Base-by-base conservation (phyloP, 2,888 invertebrate genomes). In the Griposia aprilina region DNA sequence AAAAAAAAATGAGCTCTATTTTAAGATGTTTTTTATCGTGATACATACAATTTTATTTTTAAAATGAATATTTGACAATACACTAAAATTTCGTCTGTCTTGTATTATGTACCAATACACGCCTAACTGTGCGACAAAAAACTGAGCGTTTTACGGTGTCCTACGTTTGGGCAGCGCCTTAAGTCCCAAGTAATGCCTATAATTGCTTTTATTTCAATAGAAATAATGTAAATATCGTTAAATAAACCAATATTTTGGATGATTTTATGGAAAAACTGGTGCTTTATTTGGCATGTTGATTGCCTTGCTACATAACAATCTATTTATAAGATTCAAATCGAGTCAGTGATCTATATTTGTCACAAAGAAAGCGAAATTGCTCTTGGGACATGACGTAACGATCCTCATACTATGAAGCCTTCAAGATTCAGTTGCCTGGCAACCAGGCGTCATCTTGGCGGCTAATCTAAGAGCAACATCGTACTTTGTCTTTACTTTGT, bases 341-440 rank as follows among this genome's bases (percentile, higher is more conserved):
- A 76, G 62, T 71, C 50, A 30, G 1, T 60, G 8, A 67, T 57
- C 66, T 68, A 76, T 71, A 71, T 81, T 26, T 36, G 62, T 62
- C 77, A 77, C 81, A 81, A 82, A 71, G 77, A 82, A 81, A 70
- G 69, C 48, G 36, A 59, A 36, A n/a, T n/a, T n/a, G n/a, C n/a
- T n/a, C n/a, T 52, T 23, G 2, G 2, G 17, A 57, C 48, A 1
- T 45, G 30, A 68, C 50, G 60, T 48, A 59, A 57, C 41, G 63
- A 41, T 20, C 20, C 41, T 55, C 15, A 30, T 50, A 57, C 20
- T 57, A 20, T 36, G n/a, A 70, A 67, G 3, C 4, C 13, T 80
- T 80, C 13, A 50, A 74, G 48, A 57, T 63, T 52, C 30, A 15
- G 73, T 66, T 36, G 74, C 74, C 30, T 63, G 26, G 48, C 50